Evolutionary conservation across 2,888 invertebrate genomes (phyloP), one percentile per base, ranked within the genome.

Genomic region (Cyclophora albipunctata): DNA sequence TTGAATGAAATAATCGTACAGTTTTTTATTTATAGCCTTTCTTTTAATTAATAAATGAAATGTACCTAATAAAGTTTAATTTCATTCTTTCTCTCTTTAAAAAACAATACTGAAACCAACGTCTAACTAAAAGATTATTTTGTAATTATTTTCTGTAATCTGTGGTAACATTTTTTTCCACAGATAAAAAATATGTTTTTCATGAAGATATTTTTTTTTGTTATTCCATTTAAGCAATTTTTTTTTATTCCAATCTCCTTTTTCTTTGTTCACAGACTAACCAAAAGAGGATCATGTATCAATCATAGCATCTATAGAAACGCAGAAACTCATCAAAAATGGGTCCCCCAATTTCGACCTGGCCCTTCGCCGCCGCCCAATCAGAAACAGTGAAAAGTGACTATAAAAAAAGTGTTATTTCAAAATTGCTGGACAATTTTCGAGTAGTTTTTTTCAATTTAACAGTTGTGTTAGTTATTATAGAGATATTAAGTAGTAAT

Each of bases 371-470:
- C 34, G 20, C 3, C 34, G 34, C 33, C 20, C 2, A 43, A 20
- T 5, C 34, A 34, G 5, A 34, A 20, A 5, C 66, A 54, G 63
- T 64, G 53, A 54, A 52, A 41, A 49, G 57, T 55, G 63, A 63
- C 54, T 64, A 53, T 40, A 57, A 50, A 59, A 75, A 71, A 72
- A 77, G 77, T 68, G 60, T 66, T 46, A 20, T 20, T 40, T 73
- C 52, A 60, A 67, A 64, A 50, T 58, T 74, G 4, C 54, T 74
- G 7, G 69, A 78, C 64, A 78, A 68, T 61, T 67, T 78, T 48
- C 67, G 81, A 53, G 71, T 73, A 54, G 45, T 81, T 48, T 71
- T 76, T 63, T 62, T 81, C 49, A 81, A 84, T 61, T 78, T 82
- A 51, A 78, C 83, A 5, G 70, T 82, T 49, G 68, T 66, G 0